Percentiles rank a stretch among this genome's conserved stretches.
phyloP scores from a whole-genome alignment of 2,888 invertebrate species.

The Nomada goodeniana region DNA sequence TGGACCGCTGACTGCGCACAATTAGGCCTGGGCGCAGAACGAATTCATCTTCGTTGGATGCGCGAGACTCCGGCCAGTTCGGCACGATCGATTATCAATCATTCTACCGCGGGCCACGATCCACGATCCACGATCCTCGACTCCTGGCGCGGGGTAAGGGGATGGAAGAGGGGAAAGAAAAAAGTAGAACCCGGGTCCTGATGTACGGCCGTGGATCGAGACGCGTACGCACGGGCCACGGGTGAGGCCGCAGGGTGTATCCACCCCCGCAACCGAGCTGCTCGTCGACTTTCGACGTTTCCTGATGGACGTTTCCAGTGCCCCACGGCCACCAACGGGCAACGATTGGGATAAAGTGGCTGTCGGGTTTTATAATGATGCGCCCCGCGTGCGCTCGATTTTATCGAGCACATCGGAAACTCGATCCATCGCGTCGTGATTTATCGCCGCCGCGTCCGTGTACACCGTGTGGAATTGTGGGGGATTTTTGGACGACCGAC shows the following conservation, averaged over 20 bases:
- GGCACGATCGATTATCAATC: slow-evolving; percentile 81
- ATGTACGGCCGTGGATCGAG: slow-evolving; percentile 4
- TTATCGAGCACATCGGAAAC: slow-evolving; percentile 62
- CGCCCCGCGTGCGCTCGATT: slow-evolving; percentile 48
- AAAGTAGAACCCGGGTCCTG: slow-evolving; percentile 56
- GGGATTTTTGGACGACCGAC: neutral
- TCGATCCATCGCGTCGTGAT: slow-evolving; percentile 54
- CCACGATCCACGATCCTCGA: slow-evolving; percentile 34
- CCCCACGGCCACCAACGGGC: slow-evolving; percentile 58
- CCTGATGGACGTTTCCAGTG: slow-evolving; percentile 71
- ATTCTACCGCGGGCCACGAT: slow-evolving; percentile 70
- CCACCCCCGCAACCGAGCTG: slow-evolving; percentile 65
- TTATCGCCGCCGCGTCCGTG: slow-evolving; percentile 43
- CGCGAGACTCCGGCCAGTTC: slow-evolving; percentile 75
- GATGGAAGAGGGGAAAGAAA: slow-evolving; percentile 28
- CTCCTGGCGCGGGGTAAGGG: slow-evolving; percentile 10
- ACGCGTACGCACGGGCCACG: neutral
- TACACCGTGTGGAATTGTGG: neutral
- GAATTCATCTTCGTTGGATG: slow-evolving; percentile 81
- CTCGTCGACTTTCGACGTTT: slow-evolving; percentile 61
- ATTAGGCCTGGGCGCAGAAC: slow-evolving; percentile 80
- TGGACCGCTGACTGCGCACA: slow-evolving; percentile 82
- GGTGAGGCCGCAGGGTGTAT: slow-evolving; percentile 55
- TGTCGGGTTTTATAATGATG: slow-evolving; percentile 68
- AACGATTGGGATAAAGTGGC: slow-evolving; percentile 71